Evolutionary conservation across 1,140 invertebrate genomes (phyloP).

Genomic region (Zaprionus tsacasi): DNA sequence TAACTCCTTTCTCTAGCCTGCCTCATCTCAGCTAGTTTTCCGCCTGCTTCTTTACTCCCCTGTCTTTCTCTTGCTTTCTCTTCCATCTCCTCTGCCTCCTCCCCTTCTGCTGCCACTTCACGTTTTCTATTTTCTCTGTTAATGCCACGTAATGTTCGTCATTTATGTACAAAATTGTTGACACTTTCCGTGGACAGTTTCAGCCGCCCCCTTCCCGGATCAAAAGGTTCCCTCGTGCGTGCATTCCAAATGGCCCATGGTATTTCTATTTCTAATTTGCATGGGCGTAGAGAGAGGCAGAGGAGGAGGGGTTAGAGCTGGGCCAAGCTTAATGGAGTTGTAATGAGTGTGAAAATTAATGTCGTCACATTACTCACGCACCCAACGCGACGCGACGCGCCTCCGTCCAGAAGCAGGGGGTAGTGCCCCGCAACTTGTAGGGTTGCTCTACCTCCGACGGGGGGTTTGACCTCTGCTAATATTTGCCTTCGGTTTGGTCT

Average conservation of each 20-base stretch:
- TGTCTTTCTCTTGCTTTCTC: background rate
- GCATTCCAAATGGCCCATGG: conserved; percentile 57
- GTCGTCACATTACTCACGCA: conserved; percentile 83
- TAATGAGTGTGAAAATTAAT: conserved; percentile 83
- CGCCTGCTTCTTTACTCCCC: no score
- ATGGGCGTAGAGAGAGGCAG: background rate
- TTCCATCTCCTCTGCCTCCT: no score
- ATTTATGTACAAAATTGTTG: conserved; percentile 71
- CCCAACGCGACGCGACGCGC: conserved; percentile 50
- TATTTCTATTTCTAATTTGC: conserved; percentile 56
- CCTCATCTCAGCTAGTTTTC: background rate
- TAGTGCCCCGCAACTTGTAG: conserved; percentile 5
- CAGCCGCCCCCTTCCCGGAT: background rate
- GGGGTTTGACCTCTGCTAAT: conserved; percentile 56
- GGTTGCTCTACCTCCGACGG: conserved; percentile 19
- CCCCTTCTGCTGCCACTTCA: conserved; percentile 37
- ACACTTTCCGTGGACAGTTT: conserved; percentile 56
- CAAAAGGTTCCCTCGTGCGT: conserved; percentile 64
- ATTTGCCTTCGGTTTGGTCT: conserved; percentile 58
- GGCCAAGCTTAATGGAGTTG: conserved; percentile 73
- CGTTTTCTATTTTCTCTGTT: conserved; percentile 37
- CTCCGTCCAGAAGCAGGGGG: conserved; percentile 12
- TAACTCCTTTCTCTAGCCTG: no score
- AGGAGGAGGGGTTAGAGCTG: conserved; percentile 6
- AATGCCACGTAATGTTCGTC: conserved; percentile 58